Conservation (phyloP, 2,113 vertebrate species). For the Orthonyx spaldingii region DNA sequence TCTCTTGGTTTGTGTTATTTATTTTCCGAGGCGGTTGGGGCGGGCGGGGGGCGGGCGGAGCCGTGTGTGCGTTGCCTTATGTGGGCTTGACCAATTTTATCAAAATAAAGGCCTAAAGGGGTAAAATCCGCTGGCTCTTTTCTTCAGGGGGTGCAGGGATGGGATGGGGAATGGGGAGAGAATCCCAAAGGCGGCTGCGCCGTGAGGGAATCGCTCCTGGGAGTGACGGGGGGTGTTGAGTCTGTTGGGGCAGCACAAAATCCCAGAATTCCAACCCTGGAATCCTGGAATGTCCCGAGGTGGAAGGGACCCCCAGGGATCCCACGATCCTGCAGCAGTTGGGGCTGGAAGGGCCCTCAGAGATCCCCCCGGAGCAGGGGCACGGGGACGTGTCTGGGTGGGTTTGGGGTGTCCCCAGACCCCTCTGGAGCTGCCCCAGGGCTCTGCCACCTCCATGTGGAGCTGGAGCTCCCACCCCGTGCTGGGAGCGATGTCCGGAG, state of each 20-base stretch:
- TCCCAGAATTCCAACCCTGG: background rate
- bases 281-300: background rate
- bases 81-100: conserved; percentile 63
- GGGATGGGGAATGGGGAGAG: background rate
- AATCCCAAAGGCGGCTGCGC: fast-evolving
- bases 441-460: background rate
- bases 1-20: conserved; percentile 55
- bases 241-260: too few relatives aligned
- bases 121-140: background rate
- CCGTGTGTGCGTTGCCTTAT: conserved; percentile 58
- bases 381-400: background rate
- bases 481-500: background rate
- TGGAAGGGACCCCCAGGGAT: background rate
- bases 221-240: too few relatives aligned
- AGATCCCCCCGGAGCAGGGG: background rate
- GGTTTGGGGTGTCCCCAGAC: background rate
- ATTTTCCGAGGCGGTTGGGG: background rate
- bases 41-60: background rate
- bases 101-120: conserved; percentile 58
- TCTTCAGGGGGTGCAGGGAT: background rate
- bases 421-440: background rate
- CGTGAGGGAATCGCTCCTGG: fast-evolving
- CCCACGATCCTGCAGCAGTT: fast-evolving
- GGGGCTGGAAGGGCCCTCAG: background rate
- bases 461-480: background rate